phyloP scores from a whole-genome alignment of 2,888 invertebrate species.

The Melanchra persicariae region DNA sequence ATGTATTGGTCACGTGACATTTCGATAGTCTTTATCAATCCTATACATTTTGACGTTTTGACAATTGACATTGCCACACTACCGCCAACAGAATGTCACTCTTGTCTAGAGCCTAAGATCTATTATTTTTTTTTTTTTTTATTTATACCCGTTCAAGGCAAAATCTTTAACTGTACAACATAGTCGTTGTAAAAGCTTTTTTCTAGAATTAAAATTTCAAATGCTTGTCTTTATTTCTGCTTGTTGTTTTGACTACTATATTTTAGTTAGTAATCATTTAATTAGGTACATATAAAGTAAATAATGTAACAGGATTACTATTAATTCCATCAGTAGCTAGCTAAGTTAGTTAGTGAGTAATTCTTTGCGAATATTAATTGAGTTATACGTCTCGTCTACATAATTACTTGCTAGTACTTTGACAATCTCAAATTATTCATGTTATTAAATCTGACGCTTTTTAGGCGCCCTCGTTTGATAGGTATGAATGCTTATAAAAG shows the following conservation, averaged over 20 bases:
- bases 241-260: neutral
- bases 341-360: slow-evolving; percentile 48
- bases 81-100: no score
- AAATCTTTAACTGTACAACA: no score
- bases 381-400: slow-evolving; percentile 42
- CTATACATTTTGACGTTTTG: no score
- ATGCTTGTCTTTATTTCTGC: neutral
- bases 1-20: no score
- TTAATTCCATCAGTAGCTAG: slow-evolving; percentile 33
- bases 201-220: neutral
- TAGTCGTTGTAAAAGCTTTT: no score
- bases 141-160: no score
- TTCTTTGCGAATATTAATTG: slow-evolving; percentile 61
- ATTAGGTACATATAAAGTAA: slow-evolving; percentile 6
- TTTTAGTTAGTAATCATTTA: neutral
- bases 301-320: slow-evolving; percentile 41
- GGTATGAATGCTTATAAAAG: neutral
- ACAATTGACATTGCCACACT: no score
- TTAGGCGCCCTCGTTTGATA: slow-evolving; percentile 10
- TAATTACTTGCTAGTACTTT: slow-evolving; percentile 57
- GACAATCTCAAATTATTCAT: slow-evolving; percentile 48
- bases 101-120: no score
- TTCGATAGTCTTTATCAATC: no score
- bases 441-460: slow-evolving; percentile 45
- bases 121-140: no score